Evolutionary conservation across 2,888 invertebrate species (phyloP), one percentile per base, ranked within the genome.

Genomic region (Galeruca laticollis): DNA sequence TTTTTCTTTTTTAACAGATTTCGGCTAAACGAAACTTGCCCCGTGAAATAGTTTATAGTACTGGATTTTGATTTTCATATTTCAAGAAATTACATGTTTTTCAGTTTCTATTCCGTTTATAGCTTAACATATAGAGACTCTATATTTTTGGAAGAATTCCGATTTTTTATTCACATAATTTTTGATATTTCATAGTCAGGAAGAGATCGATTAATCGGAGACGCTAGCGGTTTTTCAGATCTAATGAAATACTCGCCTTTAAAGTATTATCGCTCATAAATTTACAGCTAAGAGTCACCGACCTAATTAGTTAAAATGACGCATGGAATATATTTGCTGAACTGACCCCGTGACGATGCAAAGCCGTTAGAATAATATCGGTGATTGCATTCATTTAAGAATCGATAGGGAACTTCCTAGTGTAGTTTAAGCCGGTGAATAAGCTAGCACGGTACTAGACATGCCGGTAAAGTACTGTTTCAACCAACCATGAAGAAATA

Each of bases 401-500:
- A 57, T 31, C 35, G 56, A 57, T 57, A 35, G 56, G 56, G 10
- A 15, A 57, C 35, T 57, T 57, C 56, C 56, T 57, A 18, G 56
- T 35, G 18, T 2, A 35, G 56, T 57, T 57, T 1, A 35, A 35
- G 18, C 56, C 56, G 15, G 33, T 56, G 31, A 56, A 56, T 31
- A 56, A 33, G 35, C 18, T 18, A 15, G n/a, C n/a, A 15, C 33
- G 33, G 18, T 33, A 56, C 56, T 18, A 56, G 56, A 57, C 35
- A 35, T 15, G 35, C n/a, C 35, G 56, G 47, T 60, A 60, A 60
- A 60, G 47, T 60, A 31, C 47, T 26, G 15, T 47, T 49, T 47
- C 60, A 49, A 26, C 20, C 43, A 47, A 60, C 47, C 60, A 49
- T 60, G 60, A 47, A 60, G 47, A 47, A 60, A 60, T 60, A 47